Percentiles rank a stretch among this genome's conserved stretches.
Conservation (phyloP, 2,113 vertebrate genomes). For the Hoplias malabaricus region DNA sequence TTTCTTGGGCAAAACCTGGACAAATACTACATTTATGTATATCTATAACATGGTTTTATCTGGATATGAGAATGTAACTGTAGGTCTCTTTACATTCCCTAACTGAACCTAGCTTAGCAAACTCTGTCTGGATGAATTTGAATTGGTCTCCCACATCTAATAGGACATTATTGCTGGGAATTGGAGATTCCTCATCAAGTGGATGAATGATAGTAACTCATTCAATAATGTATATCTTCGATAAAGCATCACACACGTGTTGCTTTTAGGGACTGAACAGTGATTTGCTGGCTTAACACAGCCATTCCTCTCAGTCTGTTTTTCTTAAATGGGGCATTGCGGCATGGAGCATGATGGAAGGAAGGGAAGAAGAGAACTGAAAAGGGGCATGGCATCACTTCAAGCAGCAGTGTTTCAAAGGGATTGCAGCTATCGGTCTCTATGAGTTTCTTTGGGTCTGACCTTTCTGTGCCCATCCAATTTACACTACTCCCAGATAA, state of each 20-base stretch:
- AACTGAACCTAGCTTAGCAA: not conserved
- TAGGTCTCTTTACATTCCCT: not conserved
- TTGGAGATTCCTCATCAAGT: constrained; percentile 21
- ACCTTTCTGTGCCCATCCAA: not conserved
- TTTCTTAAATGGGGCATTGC: not conserved
- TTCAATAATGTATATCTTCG: not conserved
- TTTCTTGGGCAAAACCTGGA: too few species aligned
- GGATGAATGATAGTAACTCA: constrained; percentile 48
- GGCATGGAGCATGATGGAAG: not conserved
- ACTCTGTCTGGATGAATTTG: not conserved
- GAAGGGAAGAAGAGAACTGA: not conserved
- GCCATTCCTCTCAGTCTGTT: not conserved
- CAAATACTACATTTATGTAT: too few species aligned
- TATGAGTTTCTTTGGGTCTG: not conserved
- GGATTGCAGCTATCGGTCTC: not conserved
- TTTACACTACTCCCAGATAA: not conserved
- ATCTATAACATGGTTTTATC: too few species aligned
- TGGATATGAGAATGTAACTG: too few species aligned
- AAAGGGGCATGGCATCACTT: not conserved
- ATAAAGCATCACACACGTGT: not conserved
- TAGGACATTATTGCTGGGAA: not conserved
- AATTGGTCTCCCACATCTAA: not conserved
- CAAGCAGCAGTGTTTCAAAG: not conserved
- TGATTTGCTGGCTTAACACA: not conserved
- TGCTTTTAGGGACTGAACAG: not conserved